phyloP scores from a whole-genome alignment of 2,888 invertebrate species.

The Polymixis flavicincta region DNA sequence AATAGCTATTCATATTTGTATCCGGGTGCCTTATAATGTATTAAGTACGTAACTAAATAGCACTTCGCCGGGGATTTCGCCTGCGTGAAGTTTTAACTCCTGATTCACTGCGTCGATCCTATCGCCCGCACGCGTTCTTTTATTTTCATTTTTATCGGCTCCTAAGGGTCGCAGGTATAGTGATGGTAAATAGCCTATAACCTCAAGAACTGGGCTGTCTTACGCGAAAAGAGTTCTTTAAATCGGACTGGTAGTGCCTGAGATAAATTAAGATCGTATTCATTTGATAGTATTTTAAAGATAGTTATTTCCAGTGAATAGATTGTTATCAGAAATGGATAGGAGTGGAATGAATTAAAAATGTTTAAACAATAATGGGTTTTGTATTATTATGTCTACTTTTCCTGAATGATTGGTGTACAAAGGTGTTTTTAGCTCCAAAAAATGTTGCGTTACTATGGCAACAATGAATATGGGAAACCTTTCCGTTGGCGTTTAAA shows the following conservation, averaged over 20 bases:
- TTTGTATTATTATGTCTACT: neutral
- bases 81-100: no score
- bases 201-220: no score
- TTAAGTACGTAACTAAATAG: neutral
- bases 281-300: neutral
- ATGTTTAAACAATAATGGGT: neutral
- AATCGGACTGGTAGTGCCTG: no score
- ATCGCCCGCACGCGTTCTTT: no score
- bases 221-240: no score
- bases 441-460: neutral
- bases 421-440: neutral
- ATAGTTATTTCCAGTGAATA: no score
- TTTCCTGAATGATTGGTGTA: neutral
- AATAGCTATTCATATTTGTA: neutral
- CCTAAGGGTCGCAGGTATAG: no score
- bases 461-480: neutral
- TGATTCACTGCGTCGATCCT: no score
- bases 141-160: no score
- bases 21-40: neutral
- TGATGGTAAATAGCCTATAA: no score
- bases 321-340: neutral
- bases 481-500: neutral
- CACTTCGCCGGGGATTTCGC: no score
- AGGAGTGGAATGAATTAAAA: conserved; percentile 6
- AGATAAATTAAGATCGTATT: neutral